Evolutionary conservation across 2,888 invertebrate species (phyloP).

Genomic region (Palloptera scutellata): DNA sequence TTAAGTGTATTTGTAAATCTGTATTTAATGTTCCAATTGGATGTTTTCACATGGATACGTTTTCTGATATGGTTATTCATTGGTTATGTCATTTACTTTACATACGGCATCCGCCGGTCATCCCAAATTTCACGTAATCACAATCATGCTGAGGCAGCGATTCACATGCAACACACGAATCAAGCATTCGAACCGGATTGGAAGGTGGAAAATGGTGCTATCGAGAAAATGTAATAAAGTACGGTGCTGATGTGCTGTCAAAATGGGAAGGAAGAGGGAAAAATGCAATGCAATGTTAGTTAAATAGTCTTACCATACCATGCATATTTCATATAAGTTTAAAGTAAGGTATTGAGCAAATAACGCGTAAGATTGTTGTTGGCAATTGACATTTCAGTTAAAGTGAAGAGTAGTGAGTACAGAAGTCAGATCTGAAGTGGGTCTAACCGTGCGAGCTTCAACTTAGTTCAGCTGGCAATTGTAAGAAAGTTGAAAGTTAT

Average conservation of each 20-base stretch:
- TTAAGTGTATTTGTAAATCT: conserved; percentile 86
- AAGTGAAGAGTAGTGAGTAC: too few species aligned
- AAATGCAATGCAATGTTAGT: too few species aligned
- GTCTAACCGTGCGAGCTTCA: too few species aligned
- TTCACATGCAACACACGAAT: conserved; percentile 51
- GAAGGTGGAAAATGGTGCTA: conserved; percentile 51
- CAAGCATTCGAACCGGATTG: conserved; percentile 55
- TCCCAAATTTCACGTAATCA: conserved; percentile 66
- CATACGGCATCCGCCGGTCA: conserved; percentile 84
- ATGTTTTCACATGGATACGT: conserved; percentile 85
- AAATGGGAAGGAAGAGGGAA: neutral
- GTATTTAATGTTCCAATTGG: conserved; percentile 90
- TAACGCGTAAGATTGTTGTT: too few species aligned
- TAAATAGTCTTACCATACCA: too few species aligned
- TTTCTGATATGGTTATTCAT: conserved; percentile 85
- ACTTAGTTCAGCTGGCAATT: too few species aligned
- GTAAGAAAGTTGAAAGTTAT: too few species aligned
- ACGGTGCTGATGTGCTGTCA: too few species aligned
- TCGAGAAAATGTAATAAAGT: neutral
- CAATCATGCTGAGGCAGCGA: conserved; percentile 48
- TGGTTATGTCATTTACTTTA: conserved; percentile 87
- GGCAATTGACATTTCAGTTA: too few species aligned
- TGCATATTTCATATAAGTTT: too few species aligned
- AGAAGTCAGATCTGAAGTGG: too few species aligned
- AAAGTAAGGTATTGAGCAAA: too few species aligned